Percentiles rank a stretch among this genome's conserved stretches.
These are phyloP conservation scores for Latrodectus hesperus DNA, from an alignment of 2,888 invertebrate species.

Conservation along the genomic window DNA sequence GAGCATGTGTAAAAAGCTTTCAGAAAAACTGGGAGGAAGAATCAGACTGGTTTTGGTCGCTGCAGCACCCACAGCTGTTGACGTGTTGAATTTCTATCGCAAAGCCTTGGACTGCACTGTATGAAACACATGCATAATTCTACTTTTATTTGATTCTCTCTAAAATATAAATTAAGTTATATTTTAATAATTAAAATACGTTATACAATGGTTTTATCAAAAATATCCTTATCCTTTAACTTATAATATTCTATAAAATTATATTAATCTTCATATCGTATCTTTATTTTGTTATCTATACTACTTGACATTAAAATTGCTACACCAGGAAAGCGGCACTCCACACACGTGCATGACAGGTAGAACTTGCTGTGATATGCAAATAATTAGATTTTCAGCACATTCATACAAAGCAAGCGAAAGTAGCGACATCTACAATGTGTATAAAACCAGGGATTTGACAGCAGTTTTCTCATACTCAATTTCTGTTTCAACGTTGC, in stretches of 20 bases:
- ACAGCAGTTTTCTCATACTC: too few relatives aligned
- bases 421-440: too few relatives aligned
- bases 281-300: background rate
- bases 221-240: background rate
- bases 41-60: slow-evolving; percentile 94
- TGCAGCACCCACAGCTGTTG: slow-evolving; percentile 93
- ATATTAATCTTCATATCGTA: background rate
- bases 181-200: background rate
- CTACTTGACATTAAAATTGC: too few relatives aligned
- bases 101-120: slow-evolving; percentile 93
- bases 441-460: too few relatives aligned
- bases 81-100: slow-evolving; percentile 93
- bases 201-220: background rate
- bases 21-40: slow-evolving; percentile 93
- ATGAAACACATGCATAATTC: slow-evolving; percentile 62
- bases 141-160: background rate
- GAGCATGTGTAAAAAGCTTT: slow-evolving; percentile 91
- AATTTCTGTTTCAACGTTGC: too few relatives aligned
- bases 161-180: background rate
- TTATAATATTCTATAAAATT: background rate
- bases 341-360: too few relatives aligned
- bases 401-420: too few relatives aligned
- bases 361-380: too few relatives aligned
- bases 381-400: too few relatives aligned
- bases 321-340: too few relatives aligned